A percentile compares a stretch with the other conserved stretches of the same genome.
phyloP scores from a whole-genome alignment of 2,888 invertebrate genomes.

The Acanthopleura granulata region DNA sequence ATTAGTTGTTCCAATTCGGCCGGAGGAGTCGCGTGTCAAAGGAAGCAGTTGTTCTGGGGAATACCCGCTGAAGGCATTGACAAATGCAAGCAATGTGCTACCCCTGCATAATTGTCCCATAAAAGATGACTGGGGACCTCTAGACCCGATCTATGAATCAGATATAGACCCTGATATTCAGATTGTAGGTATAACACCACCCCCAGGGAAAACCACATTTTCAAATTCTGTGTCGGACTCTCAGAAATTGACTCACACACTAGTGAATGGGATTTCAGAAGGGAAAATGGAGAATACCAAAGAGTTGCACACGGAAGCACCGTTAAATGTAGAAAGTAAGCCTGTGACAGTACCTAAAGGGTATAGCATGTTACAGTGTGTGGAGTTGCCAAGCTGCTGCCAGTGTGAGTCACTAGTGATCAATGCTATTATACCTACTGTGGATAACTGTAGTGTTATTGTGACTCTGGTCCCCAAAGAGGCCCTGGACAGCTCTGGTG shows the following conservation, averaged over 20 bases:
- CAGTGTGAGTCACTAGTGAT: slow-evolving; percentile 73
- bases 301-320: neutral
- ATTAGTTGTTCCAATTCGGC: slow-evolving; percentile 42
- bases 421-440: slow-evolving; percentile 78
- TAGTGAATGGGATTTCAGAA: slow-evolving; percentile 5
- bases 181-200: slow-evolving; percentile 58
- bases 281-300: neutral
- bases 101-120: slow-evolving; percentile 28
- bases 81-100: slow-evolving; percentile 19
- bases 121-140: slow-evolving; percentile 36
- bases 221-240: neutral
- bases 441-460: slow-evolving; percentile 79
- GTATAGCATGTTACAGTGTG: slow-evolving; percentile 55
- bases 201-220: slow-evolving; percentile 31
- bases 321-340: slow-evolving; percentile 5
- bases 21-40: slow-evolving; percentile 24
- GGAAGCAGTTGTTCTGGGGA: neutral
- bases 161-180: slow-evolving; percentile 55
- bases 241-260: neutral
- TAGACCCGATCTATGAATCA: slow-evolving; percentile 37
- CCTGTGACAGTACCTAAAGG: slow-evolving; percentile 21
- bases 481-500: neutral
- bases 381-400: slow-evolving; percentile 54
- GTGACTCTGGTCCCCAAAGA: slow-evolving; percentile 57
- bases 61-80: slow-evolving; percentile 19